phyloP scores from a whole-genome alignment of 2,797 vertebrate species.

The Spea hammondii region DNA sequence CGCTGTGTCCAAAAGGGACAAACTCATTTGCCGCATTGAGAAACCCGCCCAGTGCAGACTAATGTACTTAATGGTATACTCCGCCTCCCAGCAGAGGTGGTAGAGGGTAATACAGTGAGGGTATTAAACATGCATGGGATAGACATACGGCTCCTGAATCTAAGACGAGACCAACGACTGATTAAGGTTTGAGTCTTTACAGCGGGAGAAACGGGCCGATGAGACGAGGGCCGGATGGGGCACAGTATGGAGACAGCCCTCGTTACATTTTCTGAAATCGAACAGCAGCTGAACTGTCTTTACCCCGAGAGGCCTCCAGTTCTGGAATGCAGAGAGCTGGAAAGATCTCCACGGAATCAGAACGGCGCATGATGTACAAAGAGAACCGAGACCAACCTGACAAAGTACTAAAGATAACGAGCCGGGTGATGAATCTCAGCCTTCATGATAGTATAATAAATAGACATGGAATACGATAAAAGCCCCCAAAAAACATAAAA shows the following conservation, averaged over 20 bases:
- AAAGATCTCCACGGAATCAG: background rate
- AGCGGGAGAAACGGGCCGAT: too few species aligned
- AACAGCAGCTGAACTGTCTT: background rate
- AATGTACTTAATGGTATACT: too few species aligned
- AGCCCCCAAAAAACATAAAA: background rate
- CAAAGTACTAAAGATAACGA: slow-evolving; percentile 1
- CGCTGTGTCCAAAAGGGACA: too few species aligned
- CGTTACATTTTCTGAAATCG: background rate
- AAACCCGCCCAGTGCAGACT: too few species aligned
- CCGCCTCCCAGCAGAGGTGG: too few species aligned
- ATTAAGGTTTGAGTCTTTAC: too few species aligned
- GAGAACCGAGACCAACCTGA: slow-evolving; percentile 4
- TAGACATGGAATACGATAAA: background rate
- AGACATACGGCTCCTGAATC: too few species aligned
- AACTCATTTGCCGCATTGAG: too few species aligned
- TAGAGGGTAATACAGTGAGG: too few species aligned
- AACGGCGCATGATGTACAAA: background rate
- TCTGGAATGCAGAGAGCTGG: slow-evolving; percentile 4
- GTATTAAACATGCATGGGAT: too few species aligned
- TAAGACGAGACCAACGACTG: too few species aligned
- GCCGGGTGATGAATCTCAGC: background rate
- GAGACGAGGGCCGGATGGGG: background rate
- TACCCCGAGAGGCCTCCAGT: background rate
- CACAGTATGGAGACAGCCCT: background rate
- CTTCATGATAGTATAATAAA: background rate